Conservation (phyloP, 2,113 vertebrate genomes). For the Eurypyga helias region DNA sequence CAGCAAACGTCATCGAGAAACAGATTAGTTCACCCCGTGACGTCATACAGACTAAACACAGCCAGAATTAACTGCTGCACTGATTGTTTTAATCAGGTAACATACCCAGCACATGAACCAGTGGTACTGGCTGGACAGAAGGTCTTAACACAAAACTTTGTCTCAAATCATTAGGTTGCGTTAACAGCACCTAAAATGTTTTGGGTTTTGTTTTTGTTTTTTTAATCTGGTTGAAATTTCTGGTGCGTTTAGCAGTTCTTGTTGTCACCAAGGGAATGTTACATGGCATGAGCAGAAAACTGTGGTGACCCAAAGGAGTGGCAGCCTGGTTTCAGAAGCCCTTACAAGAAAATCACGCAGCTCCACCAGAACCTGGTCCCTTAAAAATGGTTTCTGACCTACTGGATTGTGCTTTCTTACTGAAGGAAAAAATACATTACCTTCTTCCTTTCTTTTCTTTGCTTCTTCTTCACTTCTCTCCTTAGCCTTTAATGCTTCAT, state of each 20-base stretch:
- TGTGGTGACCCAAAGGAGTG: neutral
- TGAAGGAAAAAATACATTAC: conserved; percentile 60
- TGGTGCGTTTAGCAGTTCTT: neutral
- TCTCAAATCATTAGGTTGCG: neutral
- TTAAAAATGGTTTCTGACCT: neutral
- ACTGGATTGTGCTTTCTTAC: neutral
- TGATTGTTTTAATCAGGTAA: neutral
- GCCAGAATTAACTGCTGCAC: neutral
- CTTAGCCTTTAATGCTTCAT: conserved; percentile 92
- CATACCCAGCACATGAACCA: neutral
- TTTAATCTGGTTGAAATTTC: neutral
- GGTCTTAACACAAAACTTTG: neutral
- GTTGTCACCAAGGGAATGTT: neutral
- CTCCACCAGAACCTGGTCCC: neutral
- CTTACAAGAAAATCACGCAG: neutral
- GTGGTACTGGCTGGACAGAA: rapidly evolving
- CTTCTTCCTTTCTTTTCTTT: conserved; percentile 88
- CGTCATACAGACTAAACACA: neutral
- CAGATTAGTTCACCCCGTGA: neutral
- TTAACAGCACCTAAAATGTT: neutral
- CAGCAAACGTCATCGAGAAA: neutral
- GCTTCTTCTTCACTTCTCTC: conserved; percentile 91
- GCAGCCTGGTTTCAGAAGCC: neutral
- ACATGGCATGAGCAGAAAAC: neutral
- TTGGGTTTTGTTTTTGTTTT: too few relatives aligned